These are phyloP conservation scores for Erebia epiphron DNA, from an alignment of 2,888 invertebrate genomes.

Conservation along the genomic window DNA sequence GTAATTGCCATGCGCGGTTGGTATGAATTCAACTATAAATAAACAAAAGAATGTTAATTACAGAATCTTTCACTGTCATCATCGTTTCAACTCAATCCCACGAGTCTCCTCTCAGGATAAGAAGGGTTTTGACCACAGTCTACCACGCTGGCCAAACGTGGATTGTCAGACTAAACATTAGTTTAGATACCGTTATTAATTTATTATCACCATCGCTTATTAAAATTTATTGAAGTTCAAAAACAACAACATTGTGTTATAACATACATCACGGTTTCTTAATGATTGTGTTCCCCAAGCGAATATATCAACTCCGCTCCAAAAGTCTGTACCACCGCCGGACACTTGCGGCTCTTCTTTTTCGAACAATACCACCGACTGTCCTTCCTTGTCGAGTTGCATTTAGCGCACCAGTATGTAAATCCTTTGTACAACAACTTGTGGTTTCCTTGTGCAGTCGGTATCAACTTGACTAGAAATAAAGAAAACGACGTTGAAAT, in stretches of 20 bases:
- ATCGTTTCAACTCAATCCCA: no score
- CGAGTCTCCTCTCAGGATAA: no score
- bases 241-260: no score
- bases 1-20: slow-evolving; percentile 43
- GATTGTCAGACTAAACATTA: no score
- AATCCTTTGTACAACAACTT: slow-evolving; percentile 40
- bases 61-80: no score
- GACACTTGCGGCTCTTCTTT: slow-evolving; percentile 46
- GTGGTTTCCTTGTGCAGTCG: slow-evolving; percentile 43
- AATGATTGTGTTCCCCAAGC: slow-evolving; percentile 36
- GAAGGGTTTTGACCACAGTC: no score
- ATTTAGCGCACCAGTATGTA: slow-evolving; percentile 45
- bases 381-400: slow-evolving; percentile 25
- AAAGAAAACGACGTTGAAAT: background rate
- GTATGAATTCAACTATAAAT: slow-evolving; percentile 41
- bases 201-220: no score
- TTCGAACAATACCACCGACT: slow-evolving; percentile 52
- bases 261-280: slow-evolving; percentile 1
- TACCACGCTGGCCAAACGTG: no score
- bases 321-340: slow-evolving; percentile 43
- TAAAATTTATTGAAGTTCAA: no score
- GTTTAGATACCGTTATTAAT: no score
- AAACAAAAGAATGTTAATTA: background rate
- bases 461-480: slow-evolving; percentile 40
- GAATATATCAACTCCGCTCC: slow-evolving; percentile 33